Percentiles rank a stretch among this genome's conserved stretches.
Conservation (phyloP, 2,888 invertebrate genomes). For the Amaurobius ferox region DNA sequence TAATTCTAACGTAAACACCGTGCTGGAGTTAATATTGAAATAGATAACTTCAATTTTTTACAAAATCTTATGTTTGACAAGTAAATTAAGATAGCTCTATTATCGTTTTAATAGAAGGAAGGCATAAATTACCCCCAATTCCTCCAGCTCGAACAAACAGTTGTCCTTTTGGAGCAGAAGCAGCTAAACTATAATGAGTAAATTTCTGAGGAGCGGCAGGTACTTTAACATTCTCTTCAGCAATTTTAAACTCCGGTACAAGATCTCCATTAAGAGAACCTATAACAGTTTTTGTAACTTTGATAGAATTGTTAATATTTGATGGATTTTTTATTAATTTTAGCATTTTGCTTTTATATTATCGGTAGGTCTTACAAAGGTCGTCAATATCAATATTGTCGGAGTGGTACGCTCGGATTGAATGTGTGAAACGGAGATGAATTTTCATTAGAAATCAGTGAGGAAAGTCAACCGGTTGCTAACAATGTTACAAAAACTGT, state of each 20-base stretch:
- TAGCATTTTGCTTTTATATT: constrained; percentile 22
- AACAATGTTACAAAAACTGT: no score
- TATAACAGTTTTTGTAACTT: constrained; percentile 46
- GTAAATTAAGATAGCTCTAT: no score
- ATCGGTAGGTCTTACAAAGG: not conserved
- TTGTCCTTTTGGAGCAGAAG: constrained; percentile 38
- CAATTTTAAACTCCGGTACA: constrained; percentile 24
- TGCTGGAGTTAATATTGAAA: no score
- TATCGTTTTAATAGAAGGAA: no score
- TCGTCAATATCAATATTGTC: not conserved
- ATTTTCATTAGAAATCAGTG: no score
- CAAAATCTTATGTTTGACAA: no score
- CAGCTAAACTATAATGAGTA: constrained; percentile 32
- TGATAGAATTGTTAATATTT: constrained; percentile 36
- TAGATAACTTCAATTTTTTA: no score
- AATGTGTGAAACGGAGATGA: not conserved
- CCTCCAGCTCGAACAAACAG: constrained; percentile 49
- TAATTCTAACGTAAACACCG: no score
- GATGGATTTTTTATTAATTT: constrained; percentile 34
- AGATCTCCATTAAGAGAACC: constrained; percentile 52
- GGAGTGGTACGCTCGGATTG: not conserved
- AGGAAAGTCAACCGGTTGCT: no score
- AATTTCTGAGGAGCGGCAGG: constrained; percentile 39
- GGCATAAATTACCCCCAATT: constrained; percentile 45
- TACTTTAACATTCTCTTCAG: constrained; percentile 18